phyloP scores from a whole-genome alignment of 2,888 invertebrate genomes.

The Leptogaster cylindrica region DNA sequence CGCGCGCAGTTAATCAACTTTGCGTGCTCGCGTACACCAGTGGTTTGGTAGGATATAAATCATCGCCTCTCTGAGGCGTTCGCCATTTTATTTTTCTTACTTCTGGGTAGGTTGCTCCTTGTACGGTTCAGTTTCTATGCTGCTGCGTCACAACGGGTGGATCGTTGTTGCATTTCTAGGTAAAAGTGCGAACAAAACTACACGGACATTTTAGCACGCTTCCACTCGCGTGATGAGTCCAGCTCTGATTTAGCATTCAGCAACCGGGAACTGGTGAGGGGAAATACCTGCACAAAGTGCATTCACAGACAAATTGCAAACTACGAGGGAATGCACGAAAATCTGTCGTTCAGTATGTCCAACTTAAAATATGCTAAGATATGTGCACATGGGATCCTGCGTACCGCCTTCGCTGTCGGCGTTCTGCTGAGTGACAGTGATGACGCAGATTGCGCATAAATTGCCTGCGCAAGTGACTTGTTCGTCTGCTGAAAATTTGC shows the following conservation, averaged over 20 bases:
- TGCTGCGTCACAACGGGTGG: not conserved
- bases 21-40: slow-evolving; percentile 41
- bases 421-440: slow-evolving; percentile 31
- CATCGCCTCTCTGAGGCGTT: slow-evolving; percentile 40
- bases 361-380: slow-evolving; percentile 19
- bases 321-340: slow-evolving; percentile 22
- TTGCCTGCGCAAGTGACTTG: not conserved
- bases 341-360: not conserved
- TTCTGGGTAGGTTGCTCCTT: not conserved
- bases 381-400: not conserved
- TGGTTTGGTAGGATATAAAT: slow-evolving; percentile 42
- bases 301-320: slow-evolving; percentile 42
- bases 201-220: not conserved
- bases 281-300: slow-evolving; percentile 15
- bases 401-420: slow-evolving; percentile 7
- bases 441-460: slow-evolving; percentile 8
- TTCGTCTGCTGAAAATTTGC: not conserved
- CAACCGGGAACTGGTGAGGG: slow-evolving; percentile 33
- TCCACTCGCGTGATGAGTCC: slow-evolving; percentile 38
- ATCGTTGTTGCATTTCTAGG: no score
- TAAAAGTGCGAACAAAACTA: not conserved
- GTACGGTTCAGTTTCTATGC: not conserved
- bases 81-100: slow-evolving; percentile 6
- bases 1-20: slow-evolving; percentile 45
- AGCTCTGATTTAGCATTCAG: slow-evolving; percentile 44